phyloP scores from a whole-genome alignment of 37 sponge, comb jelly and placozoan species.

The Petrosia ficiformis region DNA sequence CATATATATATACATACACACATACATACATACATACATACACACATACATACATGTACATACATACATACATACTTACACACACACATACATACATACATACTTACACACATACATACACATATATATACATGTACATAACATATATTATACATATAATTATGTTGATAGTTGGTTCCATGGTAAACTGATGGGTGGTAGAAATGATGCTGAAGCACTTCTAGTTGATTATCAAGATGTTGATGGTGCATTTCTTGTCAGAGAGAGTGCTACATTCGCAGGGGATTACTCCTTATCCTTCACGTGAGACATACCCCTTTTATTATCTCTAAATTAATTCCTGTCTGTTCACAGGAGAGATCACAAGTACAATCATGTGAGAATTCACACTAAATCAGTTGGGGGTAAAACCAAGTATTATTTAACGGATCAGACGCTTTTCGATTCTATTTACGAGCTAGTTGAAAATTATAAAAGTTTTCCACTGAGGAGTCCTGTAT shows the following conservation, averaged over 20 bases:
- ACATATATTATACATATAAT: background rate
- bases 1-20: no score
- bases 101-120: background rate
- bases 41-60: background rate
- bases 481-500: slow-evolving; percentile 75
- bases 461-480: slow-evolving; percentile 78
- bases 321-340: background rate
- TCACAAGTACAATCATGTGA: slow-evolving; percentile 65
- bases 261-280: slow-evolving; percentile 90
- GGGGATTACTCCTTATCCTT: slow-evolving; percentile 93
- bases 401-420: slow-evolving; percentile 76
- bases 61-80: background rate
- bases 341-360: slow-evolving; percentile 39
- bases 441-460: slow-evolving; percentile 88
- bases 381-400: slow-evolving; percentile 76
- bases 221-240: slow-evolving; percentile 68
- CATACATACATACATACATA: no score
- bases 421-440: slow-evolving; percentile 81
- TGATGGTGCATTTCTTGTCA: slow-evolving; percentile 89
- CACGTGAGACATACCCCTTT: slow-evolving; percentile 39
- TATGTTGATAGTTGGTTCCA: slow-evolving; percentile 71
- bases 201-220: slow-evolving; percentile 74
- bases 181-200: slow-evolving; percentile 64
- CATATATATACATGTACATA: background rate
- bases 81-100: no score